Conservation (phyloP, 1,140 invertebrate species). For the Hycleus cichorii region DNA sequence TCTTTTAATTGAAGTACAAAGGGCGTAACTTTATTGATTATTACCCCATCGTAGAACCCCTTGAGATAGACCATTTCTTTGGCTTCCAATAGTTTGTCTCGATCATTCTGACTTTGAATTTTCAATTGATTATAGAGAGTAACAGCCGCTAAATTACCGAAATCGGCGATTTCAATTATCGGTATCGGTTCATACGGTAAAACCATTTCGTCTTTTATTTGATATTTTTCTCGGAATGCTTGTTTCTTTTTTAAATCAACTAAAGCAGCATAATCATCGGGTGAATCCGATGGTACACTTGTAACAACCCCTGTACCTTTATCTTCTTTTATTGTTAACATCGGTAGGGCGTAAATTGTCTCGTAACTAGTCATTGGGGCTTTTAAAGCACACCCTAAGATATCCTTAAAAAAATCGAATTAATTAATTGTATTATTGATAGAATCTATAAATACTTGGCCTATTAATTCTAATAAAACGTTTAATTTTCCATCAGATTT, state of each 20-base stretch:
- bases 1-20: too few relatives aligned
- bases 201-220: constrained; percentile 89
- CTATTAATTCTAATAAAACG: constrained; percentile 62
- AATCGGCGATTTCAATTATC: constrained; percentile 87
- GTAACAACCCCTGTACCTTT: constrained; percentile 98
- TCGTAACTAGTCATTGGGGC: constrained; percentile 79
- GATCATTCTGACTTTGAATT: constrained; percentile 97
- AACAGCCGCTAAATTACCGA: constrained; percentile 80
- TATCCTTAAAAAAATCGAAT: constrained; percentile 44
- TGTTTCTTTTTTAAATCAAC: constrained; percentile 93
- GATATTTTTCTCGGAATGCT: constrained; percentile 88
- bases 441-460: constrained; percentile 47
- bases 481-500: constrained; percentile 70
- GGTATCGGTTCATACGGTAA: constrained; percentile 64
- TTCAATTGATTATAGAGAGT: constrained; percentile 82
- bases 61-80: constrained; percentile 96
- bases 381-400: constrained; percentile 72
- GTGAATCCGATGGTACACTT: constrained; percentile 96
- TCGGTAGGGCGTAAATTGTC: constrained; percentile 89
- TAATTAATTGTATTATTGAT: not conserved
- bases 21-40: not conserved
- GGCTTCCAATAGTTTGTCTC: constrained; percentile 86
- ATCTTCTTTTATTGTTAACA: constrained; percentile 97
- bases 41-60: constrained; percentile 88
- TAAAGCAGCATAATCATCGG: constrained; percentile 96